Evolutionary conservation across 2,797 vertebrate species (phyloP).

Genomic region (Staurois parvus): DNA sequence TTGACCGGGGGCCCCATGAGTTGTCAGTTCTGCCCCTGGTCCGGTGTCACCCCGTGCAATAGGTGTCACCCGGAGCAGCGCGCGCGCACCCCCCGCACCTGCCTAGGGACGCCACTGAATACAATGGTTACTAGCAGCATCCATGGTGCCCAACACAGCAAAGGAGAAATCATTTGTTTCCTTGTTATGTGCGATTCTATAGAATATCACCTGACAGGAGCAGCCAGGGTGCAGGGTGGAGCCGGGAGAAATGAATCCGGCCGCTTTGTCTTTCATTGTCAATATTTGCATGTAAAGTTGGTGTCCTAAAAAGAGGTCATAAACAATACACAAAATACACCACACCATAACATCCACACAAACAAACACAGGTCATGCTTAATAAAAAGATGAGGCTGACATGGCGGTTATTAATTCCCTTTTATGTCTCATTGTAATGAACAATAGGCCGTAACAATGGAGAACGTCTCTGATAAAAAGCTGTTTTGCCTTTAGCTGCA

Average conservation of each 20-base stretch:
- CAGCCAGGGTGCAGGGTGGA: background rate
- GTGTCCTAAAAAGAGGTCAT: background rate
- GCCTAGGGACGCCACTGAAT: too few species aligned
- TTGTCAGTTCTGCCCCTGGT: too few species aligned
- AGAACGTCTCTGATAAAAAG: slow-evolving; percentile 20
- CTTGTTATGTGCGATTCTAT: background rate
- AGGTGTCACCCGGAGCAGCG: too few species aligned
- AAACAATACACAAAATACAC: background rate
- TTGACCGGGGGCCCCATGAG: too few species aligned
- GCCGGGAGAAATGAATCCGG: background rate
- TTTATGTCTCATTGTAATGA: background rate
- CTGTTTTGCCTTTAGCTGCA: slow-evolving; percentile 21
- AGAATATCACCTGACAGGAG: background rate
- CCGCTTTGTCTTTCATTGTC: background rate
- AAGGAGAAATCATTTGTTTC: background rate
- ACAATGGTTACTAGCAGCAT: too few species aligned
- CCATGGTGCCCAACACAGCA: too few species aligned
- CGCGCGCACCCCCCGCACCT: too few species aligned
- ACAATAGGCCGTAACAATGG: slow-evolving; percentile 36
- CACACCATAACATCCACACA: background rate
- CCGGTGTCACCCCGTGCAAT: too few species aligned
- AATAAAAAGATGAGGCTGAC: background rate
- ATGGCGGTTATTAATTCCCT: background rate
- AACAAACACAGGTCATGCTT: background rate
- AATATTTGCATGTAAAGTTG: background rate